Percentiles rank a stretch among this genome's conserved stretches.
These are phyloP conservation scores for Clostera curtula DNA, from an alignment of 2,888 invertebrate species.

Conservation along the genomic window DNA sequence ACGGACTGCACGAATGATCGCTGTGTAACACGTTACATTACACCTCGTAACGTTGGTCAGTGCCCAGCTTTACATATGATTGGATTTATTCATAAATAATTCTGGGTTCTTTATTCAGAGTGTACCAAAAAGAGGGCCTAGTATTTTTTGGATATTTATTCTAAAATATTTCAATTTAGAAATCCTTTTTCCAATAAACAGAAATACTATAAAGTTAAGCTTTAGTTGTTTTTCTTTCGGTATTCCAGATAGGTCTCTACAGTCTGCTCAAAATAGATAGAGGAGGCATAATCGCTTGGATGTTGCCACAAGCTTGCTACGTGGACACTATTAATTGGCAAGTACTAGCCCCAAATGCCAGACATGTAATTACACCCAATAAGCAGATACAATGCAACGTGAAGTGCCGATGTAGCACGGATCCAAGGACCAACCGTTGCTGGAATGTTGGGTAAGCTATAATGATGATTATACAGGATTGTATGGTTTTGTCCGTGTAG, in stretches of 20 bases:
- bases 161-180: background rate
- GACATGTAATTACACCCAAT: slow-evolving; percentile 41
- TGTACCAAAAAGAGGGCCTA: no score
- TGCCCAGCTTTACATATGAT: no score
- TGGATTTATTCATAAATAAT: no score
- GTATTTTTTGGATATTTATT: no score
- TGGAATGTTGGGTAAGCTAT: slow-evolving; percentile 52
- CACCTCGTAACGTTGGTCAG: no score
- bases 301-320: slow-evolving; percentile 85
- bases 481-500: no score
- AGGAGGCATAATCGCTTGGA: slow-evolving; percentile 87
- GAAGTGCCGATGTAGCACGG: slow-evolving; percentile 37
- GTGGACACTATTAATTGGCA: slow-evolving; percentile 69
- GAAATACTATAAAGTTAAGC: no score
- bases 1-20: no score
- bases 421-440: slow-evolving; percentile 39
- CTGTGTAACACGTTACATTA: no score
- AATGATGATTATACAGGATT: background rate
- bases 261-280: slow-evolving; percentile 83
- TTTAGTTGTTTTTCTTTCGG: no score
- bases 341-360: slow-evolving; percentile 40
- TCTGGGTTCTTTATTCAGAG: no score
- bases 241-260: slow-evolving; percentile 81
- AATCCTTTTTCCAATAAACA: no score
- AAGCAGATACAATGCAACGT: slow-evolving; percentile 31